These are phyloP conservation scores for Melopsittacus undulatus DNA, from an alignment of 2,797 vertebrate genomes.

Conservation along the genomic window DNA sequence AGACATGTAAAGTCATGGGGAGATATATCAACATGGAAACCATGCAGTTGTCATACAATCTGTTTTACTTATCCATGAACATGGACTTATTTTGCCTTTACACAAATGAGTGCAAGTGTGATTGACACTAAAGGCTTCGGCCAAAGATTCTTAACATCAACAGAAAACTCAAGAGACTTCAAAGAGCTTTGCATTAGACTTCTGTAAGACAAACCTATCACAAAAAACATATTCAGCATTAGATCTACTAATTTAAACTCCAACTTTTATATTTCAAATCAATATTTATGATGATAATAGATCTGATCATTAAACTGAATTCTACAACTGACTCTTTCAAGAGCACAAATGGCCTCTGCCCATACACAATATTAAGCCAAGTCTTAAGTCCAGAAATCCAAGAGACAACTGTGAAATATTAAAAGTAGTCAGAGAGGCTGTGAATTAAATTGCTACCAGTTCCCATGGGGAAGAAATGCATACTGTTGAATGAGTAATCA, in stretches of 20 bases:
- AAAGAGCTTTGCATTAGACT: not conserved
- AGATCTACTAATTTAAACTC: not conserved
- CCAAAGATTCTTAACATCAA: not conserved
- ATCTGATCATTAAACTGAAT: not conserved
- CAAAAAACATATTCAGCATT: not conserved
- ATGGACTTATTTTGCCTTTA: not conserved
- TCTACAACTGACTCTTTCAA: not conserved
- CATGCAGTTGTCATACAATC: not conserved
- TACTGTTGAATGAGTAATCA: not conserved
- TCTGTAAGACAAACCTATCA: not conserved
- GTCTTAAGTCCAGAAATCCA: no score
- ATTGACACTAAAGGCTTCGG: not conserved
- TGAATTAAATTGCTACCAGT: not conserved
- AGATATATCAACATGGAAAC: not conserved
- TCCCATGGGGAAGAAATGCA: not conserved
- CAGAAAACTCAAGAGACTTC: not conserved
- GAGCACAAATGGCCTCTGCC: not conserved
- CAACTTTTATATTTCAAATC: not conserved
- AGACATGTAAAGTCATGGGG: not conserved
- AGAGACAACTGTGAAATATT: not conserved
- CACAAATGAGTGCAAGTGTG: not conserved
- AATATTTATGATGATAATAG: not conserved
- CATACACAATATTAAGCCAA: not conserved
- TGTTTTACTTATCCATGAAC: not conserved
- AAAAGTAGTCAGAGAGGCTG: not conserved